Percentiles rank a stretch among this genome's conserved stretches.
These are phyloP conservation scores for Thyatira batis DNA, from an alignment of 2,888 invertebrate species.

Conservation along the genomic window DNA sequence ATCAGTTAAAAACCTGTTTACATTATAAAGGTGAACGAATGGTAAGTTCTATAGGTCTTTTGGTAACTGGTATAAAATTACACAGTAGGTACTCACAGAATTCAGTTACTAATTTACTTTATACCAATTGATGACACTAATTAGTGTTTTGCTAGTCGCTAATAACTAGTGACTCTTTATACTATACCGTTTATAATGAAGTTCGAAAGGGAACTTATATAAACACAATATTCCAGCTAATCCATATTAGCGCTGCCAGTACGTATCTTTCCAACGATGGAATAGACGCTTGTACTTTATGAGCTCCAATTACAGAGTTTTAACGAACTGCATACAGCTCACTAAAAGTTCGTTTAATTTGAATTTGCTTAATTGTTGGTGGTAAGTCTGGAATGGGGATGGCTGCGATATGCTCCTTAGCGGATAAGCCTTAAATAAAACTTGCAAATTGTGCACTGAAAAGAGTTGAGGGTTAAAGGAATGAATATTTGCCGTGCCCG, in stretches of 20 bases:
- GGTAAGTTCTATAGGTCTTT: no score
- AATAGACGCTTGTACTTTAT: constrained; percentile 14
- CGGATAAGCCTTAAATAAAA: constrained; percentile 35
- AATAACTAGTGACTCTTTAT: not conserved
- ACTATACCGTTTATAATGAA: not conserved
- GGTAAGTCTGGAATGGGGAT: constrained; percentile 8
- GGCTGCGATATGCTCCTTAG: constrained; percentile 8
- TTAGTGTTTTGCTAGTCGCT: no score
- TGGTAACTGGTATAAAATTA: no score
- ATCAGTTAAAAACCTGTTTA: no score
- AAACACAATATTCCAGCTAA: constrained; percentile 36
- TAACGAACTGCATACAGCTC: constrained; percentile 52
- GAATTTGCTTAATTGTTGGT: constrained; percentile 50
- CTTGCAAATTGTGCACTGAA: constrained; percentile 39
- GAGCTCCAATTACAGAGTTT: constrained; percentile 56
- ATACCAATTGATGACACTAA: no score
- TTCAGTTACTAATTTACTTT: no score
- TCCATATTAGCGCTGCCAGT: constrained; percentile 35
- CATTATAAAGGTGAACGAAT: no score
- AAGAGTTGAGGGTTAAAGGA: constrained; percentile 49
- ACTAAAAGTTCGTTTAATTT: constrained; percentile 45
- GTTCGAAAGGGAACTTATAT: constrained; percentile 9
- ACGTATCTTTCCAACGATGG: constrained; percentile 21
- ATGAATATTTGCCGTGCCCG: constrained; percentile 65
- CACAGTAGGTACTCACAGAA: no score